These are phyloP conservation scores for Gopherus evgoodei DNA, from an alignment of 2,113 vertebrate genomes.

Conservation along the genomic window DNA sequence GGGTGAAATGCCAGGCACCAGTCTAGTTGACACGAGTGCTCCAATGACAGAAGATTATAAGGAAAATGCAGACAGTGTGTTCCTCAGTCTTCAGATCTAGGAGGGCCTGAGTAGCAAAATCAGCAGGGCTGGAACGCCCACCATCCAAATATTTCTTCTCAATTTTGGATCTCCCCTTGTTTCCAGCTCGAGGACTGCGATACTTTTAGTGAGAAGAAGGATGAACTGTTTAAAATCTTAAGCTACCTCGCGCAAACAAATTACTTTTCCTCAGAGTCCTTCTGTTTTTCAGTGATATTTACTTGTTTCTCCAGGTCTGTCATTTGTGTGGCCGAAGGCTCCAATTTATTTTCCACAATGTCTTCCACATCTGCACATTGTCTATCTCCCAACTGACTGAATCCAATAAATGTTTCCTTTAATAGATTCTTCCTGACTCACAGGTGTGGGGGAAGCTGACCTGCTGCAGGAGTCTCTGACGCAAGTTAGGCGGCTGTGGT, in stretches of 20 bases:
- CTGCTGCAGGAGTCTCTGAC: slow-evolving; percentile 69
- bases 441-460: slow-evolving; percentile 67
- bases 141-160: neutral
- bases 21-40: neutral
- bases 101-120: neutral
- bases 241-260: slow-evolving; percentile 64
- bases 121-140: neutral
- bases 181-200: neutral
- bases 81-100: neutral
- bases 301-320: slow-evolving; percentile 39
- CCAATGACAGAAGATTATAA: neutral
- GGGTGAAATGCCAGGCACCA: slow-evolving; percentile 8
- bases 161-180: neutral
- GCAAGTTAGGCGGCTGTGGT: slow-evolving; percentile 67
- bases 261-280: slow-evolving; percentile 35
- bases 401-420: slow-evolving; percentile 70
- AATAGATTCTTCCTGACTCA: slow-evolving; percentile 73
- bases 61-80: neutral
- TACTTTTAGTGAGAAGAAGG: slow-evolving; percentile 36
- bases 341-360: slow-evolving; percentile 31
- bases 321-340: slow-evolving; percentile 29
- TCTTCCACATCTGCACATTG: slow-evolving; percentile 33
- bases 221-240: slow-evolving; percentile 9
- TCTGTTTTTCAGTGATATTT: slow-evolving; percentile 45
- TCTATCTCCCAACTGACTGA: slow-evolving; percentile 41